Evolutionary conservation across 2,797 vertebrate species (phyloP).

Genomic region (Sebastes iracundus): DNA sequence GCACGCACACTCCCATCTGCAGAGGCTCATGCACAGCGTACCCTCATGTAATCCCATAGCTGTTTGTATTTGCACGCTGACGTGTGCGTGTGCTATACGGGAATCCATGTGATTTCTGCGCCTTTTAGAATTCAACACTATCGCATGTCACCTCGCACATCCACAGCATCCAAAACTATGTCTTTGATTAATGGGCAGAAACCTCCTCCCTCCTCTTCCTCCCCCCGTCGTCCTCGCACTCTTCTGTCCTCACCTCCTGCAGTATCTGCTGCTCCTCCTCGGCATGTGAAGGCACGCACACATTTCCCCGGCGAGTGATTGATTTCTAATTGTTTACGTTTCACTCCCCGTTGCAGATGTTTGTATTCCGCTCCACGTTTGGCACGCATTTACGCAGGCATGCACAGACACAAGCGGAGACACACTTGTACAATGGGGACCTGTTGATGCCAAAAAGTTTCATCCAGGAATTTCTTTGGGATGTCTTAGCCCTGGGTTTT

Average conservation of each 20-base stretch:
- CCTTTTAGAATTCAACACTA: conserved; percentile 35
- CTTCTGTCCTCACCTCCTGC: conserved; percentile 36
- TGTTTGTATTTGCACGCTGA: conserved; percentile 57
- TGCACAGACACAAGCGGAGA: conserved; percentile 58
- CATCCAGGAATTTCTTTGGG: conserved; percentile 66
- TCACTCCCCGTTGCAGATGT: conserved; percentile 65
- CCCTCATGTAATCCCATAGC: conserved; percentile 30
- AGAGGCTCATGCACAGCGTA: not conserved
- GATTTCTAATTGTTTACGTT: conserved; percentile 76
- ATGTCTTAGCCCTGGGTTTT: conserved; percentile 45
- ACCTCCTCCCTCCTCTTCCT: not conserved
- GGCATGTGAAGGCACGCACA: conserved; percentile 63
- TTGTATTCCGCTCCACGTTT: conserved; percentile 47
- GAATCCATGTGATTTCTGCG: conserved; percentile 48
- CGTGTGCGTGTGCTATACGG: conserved; percentile 7
- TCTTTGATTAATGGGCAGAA: conserved; percentile 57
- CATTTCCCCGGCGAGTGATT: conserved; percentile 49
- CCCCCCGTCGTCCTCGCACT: conserved; percentile 4
- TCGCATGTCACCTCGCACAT: conserved; percentile 36
- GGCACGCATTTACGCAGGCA: conserved; percentile 22
- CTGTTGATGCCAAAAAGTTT: conserved; percentile 59
- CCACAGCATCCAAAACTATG: conserved; percentile 35
- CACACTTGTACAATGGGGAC: conserved; percentile 37
- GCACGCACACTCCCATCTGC: conserved; percentile 26
- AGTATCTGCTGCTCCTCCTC: conserved; percentile 31